A percentile compares a stretch with the other conserved stretches of the same genome.
Evolutionary conservation across 2,888 invertebrate species (phyloP).

Genomic region (Dastarcus helophoroides): DNA sequence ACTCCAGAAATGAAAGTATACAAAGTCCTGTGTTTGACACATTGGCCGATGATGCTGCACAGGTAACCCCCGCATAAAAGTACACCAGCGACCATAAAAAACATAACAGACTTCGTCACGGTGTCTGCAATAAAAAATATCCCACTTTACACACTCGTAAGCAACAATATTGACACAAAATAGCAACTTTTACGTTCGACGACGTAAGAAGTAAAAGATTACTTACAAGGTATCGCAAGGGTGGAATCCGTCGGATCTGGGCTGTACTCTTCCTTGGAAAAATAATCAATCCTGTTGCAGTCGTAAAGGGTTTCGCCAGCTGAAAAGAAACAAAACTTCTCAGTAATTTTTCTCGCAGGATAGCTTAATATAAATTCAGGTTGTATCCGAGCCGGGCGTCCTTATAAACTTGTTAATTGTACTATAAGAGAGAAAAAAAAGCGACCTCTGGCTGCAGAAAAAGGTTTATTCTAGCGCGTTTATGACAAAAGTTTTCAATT

Average conservation of each 20-base stretch:
- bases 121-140: conserved; percentile 62
- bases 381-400: too few relatives aligned
- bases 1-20: conserved; percentile 80
- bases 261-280: conserved; percentile 73
- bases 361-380: too few relatives aligned
- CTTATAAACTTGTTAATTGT: too few relatives aligned
- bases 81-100: conserved; percentile 65
- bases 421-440: too few relatives aligned
- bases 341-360: too few relatives aligned
- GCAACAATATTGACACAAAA: too few relatives aligned
- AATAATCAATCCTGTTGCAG: conserved; percentile 79
- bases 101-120: conserved; percentile 73
- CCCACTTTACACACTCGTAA: too few relatives aligned
- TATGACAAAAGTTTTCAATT: too few relatives aligned
- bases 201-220: conserved; percentile 12
- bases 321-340: too few relatives aligned
- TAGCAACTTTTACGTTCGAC: too few relatives aligned
- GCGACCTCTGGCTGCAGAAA: too few relatives aligned
- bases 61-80: conserved; percentile 68
- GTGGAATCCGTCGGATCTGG: conserved; percentile 84
- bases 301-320: conserved; percentile 59
- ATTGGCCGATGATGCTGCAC: conserved; percentile 71
- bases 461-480: too few relatives aligned
- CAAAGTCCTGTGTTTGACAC: conserved; percentile 61
- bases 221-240: conserved; percentile 90